Evolutionary conservation across 2,113 vertebrate genomes (phyloP), one percentile per base, ranked within the genome.

Genomic region (Carassius carassius): DNA sequence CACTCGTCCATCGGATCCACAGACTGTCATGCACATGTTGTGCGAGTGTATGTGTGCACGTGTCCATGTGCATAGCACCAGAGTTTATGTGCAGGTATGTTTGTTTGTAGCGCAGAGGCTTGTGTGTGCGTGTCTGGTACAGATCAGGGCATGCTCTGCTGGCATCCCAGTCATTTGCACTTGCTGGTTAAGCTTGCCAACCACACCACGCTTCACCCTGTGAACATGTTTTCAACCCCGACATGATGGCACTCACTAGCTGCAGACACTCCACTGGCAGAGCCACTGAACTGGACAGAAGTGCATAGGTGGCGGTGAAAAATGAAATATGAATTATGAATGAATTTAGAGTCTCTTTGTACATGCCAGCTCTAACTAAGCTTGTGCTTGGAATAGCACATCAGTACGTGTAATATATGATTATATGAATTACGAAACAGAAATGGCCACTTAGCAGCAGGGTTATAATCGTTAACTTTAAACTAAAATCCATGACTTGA

Each of bases 131-230:
- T 4, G 69, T 44, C 54, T 49, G 79, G 56, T 29, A 29, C 62
- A 17, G 78, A 78, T 81, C 69, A 32, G 78, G 32, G 82, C 82
- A 86, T 69, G 81, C 29, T 76, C 54, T 51, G 1, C 72, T 60
- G 80, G 80, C 77, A 88, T 82, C 73, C 65, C 1, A 86, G 82
- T 25, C 79, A 85, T 89, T 79, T 77, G 85, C 74, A 54, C 78
- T 81, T 76, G 82, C 67, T 82, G 62, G 51, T 69, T 82, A 82
- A 17, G 29, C 35, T 51, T 81, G 82, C 85, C 73, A 82, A 41
- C 70, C 41, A 76, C 84, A 78, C 81, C 76, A 76, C 44, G 32
- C 51, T 60, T 79, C n/a, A 49, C 62, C 58, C 77, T 35, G 58
- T 8, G 23, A 41, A 84, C 82, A 41, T 60, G 85, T 79, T 87